Evolutionary conservation across 2,113 vertebrate species (phyloP).

Genomic region (Beaufortia kweichowensis): DNA sequence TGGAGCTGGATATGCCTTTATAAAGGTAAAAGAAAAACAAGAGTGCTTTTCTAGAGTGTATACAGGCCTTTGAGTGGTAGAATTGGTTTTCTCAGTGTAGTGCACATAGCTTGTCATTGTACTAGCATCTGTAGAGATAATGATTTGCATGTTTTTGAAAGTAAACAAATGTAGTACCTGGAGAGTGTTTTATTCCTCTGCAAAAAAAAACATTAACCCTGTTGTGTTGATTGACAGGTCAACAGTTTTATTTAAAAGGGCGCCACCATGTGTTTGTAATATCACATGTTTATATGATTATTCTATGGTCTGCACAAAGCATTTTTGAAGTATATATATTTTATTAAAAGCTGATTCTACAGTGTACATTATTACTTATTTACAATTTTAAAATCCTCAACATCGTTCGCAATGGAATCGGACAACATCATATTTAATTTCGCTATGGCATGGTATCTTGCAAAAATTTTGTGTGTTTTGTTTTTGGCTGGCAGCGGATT

Average conservation of each 20-base stretch:
- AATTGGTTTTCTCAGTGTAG: background rate
- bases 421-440: no score
- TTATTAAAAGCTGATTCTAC: no score
- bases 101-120: background rate
- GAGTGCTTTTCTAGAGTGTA: background rate
- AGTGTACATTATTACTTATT: no score
- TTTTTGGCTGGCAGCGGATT: slow-evolving; percentile 77
- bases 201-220: background rate
- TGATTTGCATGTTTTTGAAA: slow-evolving; percentile 21
- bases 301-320: no score
- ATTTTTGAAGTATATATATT: no score
- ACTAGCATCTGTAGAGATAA: background rate
- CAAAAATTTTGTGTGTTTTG: slow-evolving; percentile 5
- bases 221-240: background rate
- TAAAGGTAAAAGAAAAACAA: slow-evolving; percentile 79
- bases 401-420: no score
- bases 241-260: slow-evolving; percentile 4
- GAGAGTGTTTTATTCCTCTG: background rate
- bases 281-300: no score
- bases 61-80: background rate
- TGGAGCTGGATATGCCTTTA: slow-evolving; percentile 87
- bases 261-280: slow-evolving; percentile 24
- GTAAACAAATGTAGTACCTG: background rate
- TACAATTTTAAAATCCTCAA: background rate
- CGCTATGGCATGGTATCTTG: no score